Evolutionary conservation across 2,113 vertebrate species (phyloP).

Genomic region (Poeciliopsis prolifica): DNA sequence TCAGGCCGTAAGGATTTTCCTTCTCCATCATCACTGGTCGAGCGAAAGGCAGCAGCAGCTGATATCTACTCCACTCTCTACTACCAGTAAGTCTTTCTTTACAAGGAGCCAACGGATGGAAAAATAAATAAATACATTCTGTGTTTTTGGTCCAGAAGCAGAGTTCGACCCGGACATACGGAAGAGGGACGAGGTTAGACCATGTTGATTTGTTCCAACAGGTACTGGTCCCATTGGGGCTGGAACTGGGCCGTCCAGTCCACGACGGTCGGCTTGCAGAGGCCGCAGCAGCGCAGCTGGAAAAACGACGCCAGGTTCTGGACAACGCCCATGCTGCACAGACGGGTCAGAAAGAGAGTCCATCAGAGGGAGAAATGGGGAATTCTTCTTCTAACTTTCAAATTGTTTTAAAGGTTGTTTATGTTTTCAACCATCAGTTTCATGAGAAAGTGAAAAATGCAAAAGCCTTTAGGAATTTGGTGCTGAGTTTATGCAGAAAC

Average conservation of each 20-base stretch:
- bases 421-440: background rate
- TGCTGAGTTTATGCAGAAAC: background rate
- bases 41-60: constrained; percentile 71
- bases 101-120: constrained; percentile 30
- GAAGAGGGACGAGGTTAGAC: constrained; percentile 76
- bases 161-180: constrained; percentile 37
- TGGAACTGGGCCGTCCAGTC: constrained; percentile 92
- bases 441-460: background rate
- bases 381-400: background rate
- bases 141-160: constrained; percentile 66
- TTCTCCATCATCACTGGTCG: constrained; percentile 41
- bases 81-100: constrained; percentile 3
- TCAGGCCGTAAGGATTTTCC: constrained; percentile 24
- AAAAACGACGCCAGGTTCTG: constrained; percentile 94
- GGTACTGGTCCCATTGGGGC: constrained; percentile 72
- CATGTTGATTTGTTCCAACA: constrained; percentile 79
- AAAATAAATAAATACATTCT: constrained; percentile 72
- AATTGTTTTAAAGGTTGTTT: background rate
- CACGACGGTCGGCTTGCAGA: constrained; percentile 84
- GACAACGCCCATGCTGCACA: constrained; percentile 84
- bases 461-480: no score
- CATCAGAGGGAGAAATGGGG: background rate
- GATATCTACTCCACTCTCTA: constrained; percentile 7
- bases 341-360: background rate
- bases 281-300: constrained; percentile 89